phyloP scores from a whole-genome alignment of 1,140 invertebrate genomes.

The Limonius californicus region DNA sequence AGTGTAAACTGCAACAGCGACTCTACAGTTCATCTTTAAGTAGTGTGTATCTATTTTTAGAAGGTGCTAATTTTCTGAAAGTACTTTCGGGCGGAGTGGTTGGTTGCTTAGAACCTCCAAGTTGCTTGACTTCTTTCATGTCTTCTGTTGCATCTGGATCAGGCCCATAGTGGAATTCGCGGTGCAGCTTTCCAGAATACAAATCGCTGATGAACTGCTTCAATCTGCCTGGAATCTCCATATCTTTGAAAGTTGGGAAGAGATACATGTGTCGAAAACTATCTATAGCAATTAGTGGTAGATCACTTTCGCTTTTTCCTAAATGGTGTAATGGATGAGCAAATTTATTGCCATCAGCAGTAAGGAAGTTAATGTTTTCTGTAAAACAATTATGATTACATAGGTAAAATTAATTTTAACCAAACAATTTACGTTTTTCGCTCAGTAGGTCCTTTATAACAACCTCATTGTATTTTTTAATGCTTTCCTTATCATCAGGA shows the following conservation, averaged over 20 bases:
- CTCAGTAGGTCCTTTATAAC: constrained; percentile 72
- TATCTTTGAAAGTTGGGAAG: constrained; percentile 76
- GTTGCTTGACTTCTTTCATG: constrained; percentile 21
- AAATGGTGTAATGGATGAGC: constrained; percentile 97
- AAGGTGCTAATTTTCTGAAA: constrained; percentile 95
- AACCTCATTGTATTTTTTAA: constrained; percentile 83
- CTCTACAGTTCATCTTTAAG: constrained; percentile 89
- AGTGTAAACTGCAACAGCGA: not conserved
- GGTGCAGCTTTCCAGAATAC: constrained; percentile 68
- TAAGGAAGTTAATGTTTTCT: constrained; percentile 94
- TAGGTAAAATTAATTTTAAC: no score
- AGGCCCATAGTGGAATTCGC: no score
- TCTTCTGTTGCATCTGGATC: no score
- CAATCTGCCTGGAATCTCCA: constrained; percentile 76
- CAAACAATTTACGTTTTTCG: constrained; percentile 87
- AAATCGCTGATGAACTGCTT: constrained; percentile 90
- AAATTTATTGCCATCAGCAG: constrained; percentile 94
- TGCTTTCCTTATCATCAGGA: constrained; percentile 79
- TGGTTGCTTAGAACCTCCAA: constrained; percentile 41
- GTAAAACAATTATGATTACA: not conserved
- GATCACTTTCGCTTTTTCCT: constrained; percentile 84
- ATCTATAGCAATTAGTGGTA: constrained; percentile 97
- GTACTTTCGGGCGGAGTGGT: constrained; percentile 95
- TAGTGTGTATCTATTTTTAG: constrained; percentile 93
- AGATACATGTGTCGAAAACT: constrained; percentile 99